Conservation (phyloP, 2,113 vertebrate genomes). For the Neotragus moschatus region DNA sequence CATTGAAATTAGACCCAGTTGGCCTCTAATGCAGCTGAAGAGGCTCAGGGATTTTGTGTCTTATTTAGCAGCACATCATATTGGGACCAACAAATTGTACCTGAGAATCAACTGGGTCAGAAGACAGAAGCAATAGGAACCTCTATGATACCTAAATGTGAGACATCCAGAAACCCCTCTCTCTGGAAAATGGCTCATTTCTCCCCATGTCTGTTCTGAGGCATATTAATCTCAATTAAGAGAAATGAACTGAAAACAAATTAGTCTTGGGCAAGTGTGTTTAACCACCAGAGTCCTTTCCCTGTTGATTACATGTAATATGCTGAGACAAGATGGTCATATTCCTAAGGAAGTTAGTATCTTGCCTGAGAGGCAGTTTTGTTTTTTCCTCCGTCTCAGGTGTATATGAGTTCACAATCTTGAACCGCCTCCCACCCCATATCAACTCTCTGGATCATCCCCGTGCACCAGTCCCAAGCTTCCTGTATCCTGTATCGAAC, state of each 20-base stretch:
- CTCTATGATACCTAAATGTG: not conserved
- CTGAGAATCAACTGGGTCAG: not conserved
- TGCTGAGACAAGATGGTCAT: not conserved
- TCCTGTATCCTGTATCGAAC: too few relatives aligned
- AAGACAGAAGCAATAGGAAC: not conserved
- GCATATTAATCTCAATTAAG: not conserved
- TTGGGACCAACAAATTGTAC: not conserved
- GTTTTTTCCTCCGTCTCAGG: too few relatives aligned
- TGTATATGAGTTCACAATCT: too few relatives aligned
- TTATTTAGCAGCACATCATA: not conserved
- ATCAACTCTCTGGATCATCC: too few relatives aligned
- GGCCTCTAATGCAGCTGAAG: not conserved
- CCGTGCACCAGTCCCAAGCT: too few relatives aligned
- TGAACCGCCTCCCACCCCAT: too few relatives aligned
- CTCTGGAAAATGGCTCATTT: not conserved
- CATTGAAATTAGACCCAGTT: not conserved
- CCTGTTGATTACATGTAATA: not conserved
- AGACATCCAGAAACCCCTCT: not conserved
- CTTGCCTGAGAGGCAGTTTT: not conserved
- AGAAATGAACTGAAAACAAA: not conserved
- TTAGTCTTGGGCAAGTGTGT: not conserved
- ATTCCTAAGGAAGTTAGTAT: not conserved
- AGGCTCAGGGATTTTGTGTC: not conserved
- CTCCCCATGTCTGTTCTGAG: not conserved
- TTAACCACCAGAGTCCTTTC: not conserved